A percentile compares a stretch with the other conserved stretches of the same genome.
These are phyloP conservation scores for Noctuana brunneofusca DNA, from an alignment of 2,888 invertebrate genomes.

Conservation along the genomic window DNA sequence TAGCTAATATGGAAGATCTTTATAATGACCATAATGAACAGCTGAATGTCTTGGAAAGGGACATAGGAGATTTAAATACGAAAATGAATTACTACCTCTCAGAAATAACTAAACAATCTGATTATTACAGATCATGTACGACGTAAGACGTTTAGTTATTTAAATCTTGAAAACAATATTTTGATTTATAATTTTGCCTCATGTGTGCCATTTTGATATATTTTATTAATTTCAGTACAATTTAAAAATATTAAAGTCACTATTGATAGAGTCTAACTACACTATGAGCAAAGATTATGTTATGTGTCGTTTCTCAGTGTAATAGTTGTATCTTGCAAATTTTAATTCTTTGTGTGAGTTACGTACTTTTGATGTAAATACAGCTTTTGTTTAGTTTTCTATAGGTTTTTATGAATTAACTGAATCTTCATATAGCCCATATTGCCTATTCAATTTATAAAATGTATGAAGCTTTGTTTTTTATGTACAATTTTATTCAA, in stretches of 20 bases:
- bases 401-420: not conserved
- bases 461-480: not conserved
- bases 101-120: slow-evolving; percentile 84
- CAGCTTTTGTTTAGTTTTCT: not conserved
- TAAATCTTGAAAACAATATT: slow-evolving; percentile 10
- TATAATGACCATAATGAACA: slow-evolving; percentile 86
- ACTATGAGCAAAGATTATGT: slow-evolving; percentile 6
- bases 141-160: slow-evolving; percentile 8
- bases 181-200: slow-evolving; percentile 17
- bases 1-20: slow-evolving; percentile 87
- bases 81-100: slow-evolving; percentile 86
- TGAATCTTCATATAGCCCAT: not conserved
- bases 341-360: not conserved
- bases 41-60: slow-evolving; percentile 82
- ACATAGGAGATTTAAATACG: slow-evolving; percentile 84
- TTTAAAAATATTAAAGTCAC: slow-evolving; percentile 24
- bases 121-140: slow-evolving; percentile 83
- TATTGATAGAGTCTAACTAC: slow-evolving; percentile 28
- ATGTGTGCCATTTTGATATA: slow-evolving; percentile 36
- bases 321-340: slow-evolving; percentile 7
- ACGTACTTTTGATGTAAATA: not conserved
- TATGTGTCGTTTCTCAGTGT: slow-evolving; percentile 24
- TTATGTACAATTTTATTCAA: not conserved
- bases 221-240: slow-evolving; percentile 27
- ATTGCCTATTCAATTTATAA: not conserved